Percentiles rank a stretch among this genome's conserved stretches.
Evolutionary conservation across 2,888 invertebrate genomes (phyloP).

Genomic region (Metalampra italica): DNA sequence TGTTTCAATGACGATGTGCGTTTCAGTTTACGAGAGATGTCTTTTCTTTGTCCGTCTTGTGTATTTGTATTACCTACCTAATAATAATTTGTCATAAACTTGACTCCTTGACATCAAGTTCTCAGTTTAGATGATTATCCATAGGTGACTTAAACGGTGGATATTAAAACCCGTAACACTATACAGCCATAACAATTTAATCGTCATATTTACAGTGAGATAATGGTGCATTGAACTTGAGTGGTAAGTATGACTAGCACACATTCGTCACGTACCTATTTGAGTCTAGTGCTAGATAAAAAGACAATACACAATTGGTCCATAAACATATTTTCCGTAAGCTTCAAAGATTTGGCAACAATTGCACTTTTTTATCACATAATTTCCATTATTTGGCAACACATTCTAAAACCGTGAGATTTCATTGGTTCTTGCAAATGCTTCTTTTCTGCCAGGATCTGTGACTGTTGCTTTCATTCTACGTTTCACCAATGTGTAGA

Average conservation of each 20-base stretch:
- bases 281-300: neutral
- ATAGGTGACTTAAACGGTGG: neutral
- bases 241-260: neutral
- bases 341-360: no score
- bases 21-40: no score
- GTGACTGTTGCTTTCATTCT: slow-evolving; percentile 33
- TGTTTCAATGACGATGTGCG: no score
- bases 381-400: slow-evolving; percentile 3
- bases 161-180: neutral
- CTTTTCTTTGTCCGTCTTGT: no score
- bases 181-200: neutral
- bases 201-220: slow-evolving; percentile 18
- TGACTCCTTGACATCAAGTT: neutral
- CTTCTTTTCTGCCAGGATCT: slow-evolving; percentile 47
- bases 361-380: no score
- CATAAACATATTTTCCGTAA: neutral
- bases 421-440: slow-evolving; percentile 54
- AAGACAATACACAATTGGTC: neutral
- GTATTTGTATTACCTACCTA: no score
- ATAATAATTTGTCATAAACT: no score
- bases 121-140: no score
- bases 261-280: neutral
- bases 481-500: slow-evolving; percentile 47
- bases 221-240: slow-evolving; percentile 27
- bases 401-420: slow-evolving; percentile 40